Evolutionary conservation across 2,113 vertebrate species (phyloP).

Genomic region (Elachura formosa): DNA sequence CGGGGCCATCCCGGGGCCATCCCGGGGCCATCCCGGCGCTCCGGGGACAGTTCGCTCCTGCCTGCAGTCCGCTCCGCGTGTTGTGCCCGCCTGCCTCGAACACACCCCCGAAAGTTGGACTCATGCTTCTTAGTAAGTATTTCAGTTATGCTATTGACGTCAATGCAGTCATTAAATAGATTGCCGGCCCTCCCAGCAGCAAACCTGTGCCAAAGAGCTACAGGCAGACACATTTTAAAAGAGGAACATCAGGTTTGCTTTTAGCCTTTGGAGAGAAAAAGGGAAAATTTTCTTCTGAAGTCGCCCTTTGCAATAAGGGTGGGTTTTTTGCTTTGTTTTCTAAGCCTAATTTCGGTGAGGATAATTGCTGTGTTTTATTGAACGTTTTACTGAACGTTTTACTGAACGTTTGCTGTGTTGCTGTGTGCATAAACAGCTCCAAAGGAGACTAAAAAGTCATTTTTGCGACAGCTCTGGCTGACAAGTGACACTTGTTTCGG

Average conservation of each 20-base stretch:
- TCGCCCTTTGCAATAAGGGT: slow-evolving; percentile 1
- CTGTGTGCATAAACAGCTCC: slow-evolving; percentile 27
- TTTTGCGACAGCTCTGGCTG: slow-evolving; percentile 33
- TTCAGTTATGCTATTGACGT: slow-evolving; percentile 99
- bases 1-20: background rate
- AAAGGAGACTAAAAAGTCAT: slow-evolving; percentile 14
- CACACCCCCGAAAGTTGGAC: slow-evolving; percentile 81
- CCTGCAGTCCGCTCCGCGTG: slow-evolving; percentile 73
- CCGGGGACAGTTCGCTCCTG: slow-evolving; percentile 58
- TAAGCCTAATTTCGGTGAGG: background rate
- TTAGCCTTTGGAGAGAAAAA: slow-evolving; percentile 63
- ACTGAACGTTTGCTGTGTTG: background rate
- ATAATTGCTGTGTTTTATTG: background rate
- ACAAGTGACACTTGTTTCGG: slow-evolving; percentile 43
- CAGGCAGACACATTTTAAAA: slow-evolving; percentile 81
- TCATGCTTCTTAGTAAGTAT: slow-evolving; percentile 92
- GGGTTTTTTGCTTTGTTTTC: slow-evolving; percentile 1
- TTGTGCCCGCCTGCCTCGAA: slow-evolving; percentile 67
- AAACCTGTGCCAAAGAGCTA: slow-evolving; percentile 83
- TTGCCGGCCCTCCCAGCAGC: slow-evolving; percentile 85
- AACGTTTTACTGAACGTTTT: no score
- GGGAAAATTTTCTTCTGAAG: slow-evolving; percentile 64
- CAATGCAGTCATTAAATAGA: slow-evolving; percentile 97
- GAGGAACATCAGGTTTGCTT: slow-evolving; percentile 81
- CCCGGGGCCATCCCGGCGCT: background rate